Conservation (phyloP, 2,113 vertebrate species). For the Brienomyrus longianalis region DNA sequence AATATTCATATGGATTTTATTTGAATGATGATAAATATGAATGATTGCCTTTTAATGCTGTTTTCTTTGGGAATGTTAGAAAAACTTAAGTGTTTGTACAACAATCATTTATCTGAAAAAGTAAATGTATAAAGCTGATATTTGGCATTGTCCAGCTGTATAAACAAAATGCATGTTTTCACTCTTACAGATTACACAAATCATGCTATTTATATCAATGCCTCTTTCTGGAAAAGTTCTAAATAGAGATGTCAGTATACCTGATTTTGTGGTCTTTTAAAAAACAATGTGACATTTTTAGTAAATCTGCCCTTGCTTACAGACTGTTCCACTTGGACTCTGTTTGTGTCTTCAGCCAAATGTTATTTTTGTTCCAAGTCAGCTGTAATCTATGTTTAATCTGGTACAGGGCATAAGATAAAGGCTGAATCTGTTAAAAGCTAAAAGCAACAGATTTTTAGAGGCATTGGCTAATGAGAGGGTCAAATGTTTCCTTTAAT, state of each 20-base stretch:
- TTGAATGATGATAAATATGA: conserved; percentile 15
- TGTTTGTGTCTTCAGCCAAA: neutral
- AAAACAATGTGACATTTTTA: neutral
- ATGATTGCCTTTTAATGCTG: conserved; percentile 7
- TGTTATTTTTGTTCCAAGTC: neutral
- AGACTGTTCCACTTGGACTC: neutral
- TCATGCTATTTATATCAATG: conserved; percentile 8
- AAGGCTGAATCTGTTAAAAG: neutral
- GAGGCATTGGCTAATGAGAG: neutral
- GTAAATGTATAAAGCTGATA: conserved; percentile 7
- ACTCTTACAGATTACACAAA: conserved; percentile 23
- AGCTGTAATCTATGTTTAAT: neutral
- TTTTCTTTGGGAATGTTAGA: conserved; percentile 15
- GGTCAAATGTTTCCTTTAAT: neutral
- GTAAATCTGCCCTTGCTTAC: neutral
- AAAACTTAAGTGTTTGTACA: conserved; percentile 15
- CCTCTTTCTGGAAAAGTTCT: neutral
- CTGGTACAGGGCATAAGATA: neutral
- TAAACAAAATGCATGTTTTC: conserved; percentile 15
- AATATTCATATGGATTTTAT: conserved; percentile 11
- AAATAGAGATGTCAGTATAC: conserved; percentile 1
- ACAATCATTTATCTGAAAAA: conserved; percentile 8
- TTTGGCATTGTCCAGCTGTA: conserved; percentile 6
- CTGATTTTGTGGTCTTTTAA: neutral
- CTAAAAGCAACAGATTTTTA: neutral